These are phyloP conservation scores for Drosophila birchii DNA, from an alignment of 2,888 invertebrate species.

Conservation along the genomic window DNA sequence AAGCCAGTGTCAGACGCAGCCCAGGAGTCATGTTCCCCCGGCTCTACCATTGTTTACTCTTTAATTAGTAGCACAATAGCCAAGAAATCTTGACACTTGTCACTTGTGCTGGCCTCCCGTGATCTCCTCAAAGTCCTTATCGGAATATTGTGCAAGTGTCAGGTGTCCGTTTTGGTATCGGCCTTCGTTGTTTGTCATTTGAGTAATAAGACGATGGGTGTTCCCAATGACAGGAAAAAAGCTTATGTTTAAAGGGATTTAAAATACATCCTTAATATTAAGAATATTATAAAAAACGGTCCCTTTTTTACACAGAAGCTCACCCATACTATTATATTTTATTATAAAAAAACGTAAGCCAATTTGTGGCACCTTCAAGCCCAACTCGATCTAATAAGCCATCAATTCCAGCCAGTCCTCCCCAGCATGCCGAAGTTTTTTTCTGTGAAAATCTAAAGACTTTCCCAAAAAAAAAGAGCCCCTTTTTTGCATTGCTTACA, in stretches of 20 bases:
- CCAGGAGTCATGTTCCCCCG: conserved; percentile 18
- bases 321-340: not conserved
- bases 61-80: conserved; percentile 70
- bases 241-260: not conserved
- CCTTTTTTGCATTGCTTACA: conserved; percentile 12
- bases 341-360: not conserved
- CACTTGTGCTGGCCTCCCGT: conserved; percentile 13
- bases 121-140: conserved; percentile 3
- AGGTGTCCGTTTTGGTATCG: conserved; percentile 19
- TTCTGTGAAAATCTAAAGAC: not conserved
- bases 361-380: not conserved
- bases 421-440: not conserved
- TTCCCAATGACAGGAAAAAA: not conserved
- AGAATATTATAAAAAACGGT: too few species aligned
- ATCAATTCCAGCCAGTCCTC: conserved; percentile 5
- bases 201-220: not conserved
- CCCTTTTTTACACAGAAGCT: too few species aligned
- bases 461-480: not conserved
- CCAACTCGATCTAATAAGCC: conserved; percentile 13
- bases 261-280: not conserved
- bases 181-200: conserved; percentile 14
- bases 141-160: conserved; percentile 12
- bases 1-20: conserved; percentile 34
- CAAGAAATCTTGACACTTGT: conserved; percentile 60
- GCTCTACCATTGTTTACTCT: conserved; percentile 61